phyloP scores from a whole-genome alignment of 2,113 vertebrate species.

The Misgurnus anguillicaudatus region DNA sequence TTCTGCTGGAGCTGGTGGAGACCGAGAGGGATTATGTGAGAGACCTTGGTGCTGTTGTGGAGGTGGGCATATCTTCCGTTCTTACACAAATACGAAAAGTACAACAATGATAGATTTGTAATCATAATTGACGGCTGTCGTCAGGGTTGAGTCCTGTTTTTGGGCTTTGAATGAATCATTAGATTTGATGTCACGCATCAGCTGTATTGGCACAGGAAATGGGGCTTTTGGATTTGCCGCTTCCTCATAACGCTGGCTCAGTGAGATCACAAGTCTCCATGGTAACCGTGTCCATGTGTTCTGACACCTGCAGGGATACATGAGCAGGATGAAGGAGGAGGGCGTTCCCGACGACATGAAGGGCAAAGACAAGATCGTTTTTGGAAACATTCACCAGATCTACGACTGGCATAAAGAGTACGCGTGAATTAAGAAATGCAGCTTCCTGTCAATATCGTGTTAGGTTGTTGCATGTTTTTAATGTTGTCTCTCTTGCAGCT shows the following conservation, averaged over 20 bases:
- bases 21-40: conserved; percentile 93
- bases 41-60: conserved; percentile 91
- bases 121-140: neutral
- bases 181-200: neutral
- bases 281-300: conserved; percentile 26
- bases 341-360: conserved; percentile 98
- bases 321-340: conserved; percentile 96
- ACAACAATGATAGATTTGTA: too few species aligned
- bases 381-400: conserved; percentile 98
- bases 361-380: conserved; percentile 98
- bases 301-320: conserved; percentile 83
- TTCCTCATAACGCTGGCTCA: neutral
- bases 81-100: neutral
- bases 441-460: neutral
- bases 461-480: too few species aligned
- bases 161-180: neutral
- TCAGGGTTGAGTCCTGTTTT: neutral
- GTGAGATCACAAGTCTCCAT: conserved; percentile 3
- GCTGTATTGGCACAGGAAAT: conserved; percentile 16
- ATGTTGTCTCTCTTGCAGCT: conserved; percentile 70
- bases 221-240: neutral
- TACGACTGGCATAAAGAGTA: conserved; percentile 99
- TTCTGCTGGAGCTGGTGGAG: conserved; percentile 93
- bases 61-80: conserved; percentile 73
- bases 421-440: conserved; percentile 50